Evolutionary conservation across 1,140 invertebrate genomes (phyloP), one percentile per base, ranked within the genome.

Genomic region (Diabrotica virgifera): DNA sequence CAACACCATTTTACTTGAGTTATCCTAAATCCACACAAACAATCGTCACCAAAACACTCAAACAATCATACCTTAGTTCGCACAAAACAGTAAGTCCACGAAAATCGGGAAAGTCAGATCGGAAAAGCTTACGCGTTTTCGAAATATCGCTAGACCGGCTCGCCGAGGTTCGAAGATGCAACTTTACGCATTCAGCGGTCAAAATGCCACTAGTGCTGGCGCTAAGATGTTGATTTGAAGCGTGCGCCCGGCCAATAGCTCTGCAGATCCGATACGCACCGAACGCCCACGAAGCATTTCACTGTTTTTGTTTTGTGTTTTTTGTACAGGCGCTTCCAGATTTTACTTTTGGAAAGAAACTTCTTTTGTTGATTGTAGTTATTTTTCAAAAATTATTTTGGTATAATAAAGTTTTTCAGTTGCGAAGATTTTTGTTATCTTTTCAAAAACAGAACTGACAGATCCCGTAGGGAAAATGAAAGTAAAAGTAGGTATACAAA

Each of bases 201-300:
- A 62, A 68, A 68, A 57, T 64, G 59, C 66, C 66, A 68, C 66
- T 68, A 46, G 40, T 46, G 66, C 62, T 58, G 66, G 66, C 66
- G 66, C 66, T 68, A 68, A 68, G 62, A 68, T 61, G 51, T 54
- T 64, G 40, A 46, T 46, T 46, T 46, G 40, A 68, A 64, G 66
- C 66, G 66, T 68, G 66, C 66, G 66, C 66, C 66, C 66, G 62
- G 66, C 66, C 66, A 68, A 68, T 68, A 68, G 66, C 60, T 59
- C 65, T 63, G 66, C 62, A 38, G 54, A 37, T 59, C 62, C 66
- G 66, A 68, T 13, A 40, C 54, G 53, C 55, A 56, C 66, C 66
- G 66, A 68, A 58, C 58, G 62, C 66, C 66, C 35, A 64, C 66
- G 66, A 68, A 61, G 35, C 24, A 51, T 46, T 56, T 64, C 35